Evolutionary conservation across 2,888 invertebrate species (phyloP), one percentile per base, ranked within the genome.

Genomic region (Acrobasis repandana): DNA sequence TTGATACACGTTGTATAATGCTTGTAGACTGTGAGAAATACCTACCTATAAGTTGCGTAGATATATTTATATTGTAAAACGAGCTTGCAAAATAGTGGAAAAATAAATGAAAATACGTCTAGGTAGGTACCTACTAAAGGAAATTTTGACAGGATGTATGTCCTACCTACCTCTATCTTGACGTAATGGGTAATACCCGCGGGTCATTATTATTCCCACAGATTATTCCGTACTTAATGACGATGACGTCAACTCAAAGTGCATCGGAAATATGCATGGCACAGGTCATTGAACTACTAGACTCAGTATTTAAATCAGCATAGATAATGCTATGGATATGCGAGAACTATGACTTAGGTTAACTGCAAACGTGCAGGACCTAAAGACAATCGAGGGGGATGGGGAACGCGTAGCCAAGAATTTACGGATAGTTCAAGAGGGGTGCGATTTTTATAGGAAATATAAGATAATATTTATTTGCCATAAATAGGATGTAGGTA

Each of bases 141-240:
- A n/a, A 51, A 38, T 11, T 60, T 56, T 58, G 47, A 54, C 38
- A 61, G 63, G 63, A 62, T 58, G 60, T 62, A 57, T 59, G 56
- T 60, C 36, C 61, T 6, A 20, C 9, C 18, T 20, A 14, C 9
- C 0, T 18, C 43, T 20, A 28, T 38, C 36, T 9, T 38, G 11
- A 18, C 18, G 34, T 51, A 38, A 10, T 38, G 54, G 60, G 52
- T 60, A 59, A 51, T 38, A 46, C 60, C 60, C 52, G 33, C 81
- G 81, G 82, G 83, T 83, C 68, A 63, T 83, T 75, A 66, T 66
- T 70, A 81, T n/a, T n/a, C n/a, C n/a, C n/a, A n/a, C n/a, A n/a
- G n/a, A n/a, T n/a, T n/a, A n/a, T 79, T 79, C 75, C 71, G 70
- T 70, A 73, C 67, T 68, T 71, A 72, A 67, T 72, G 65, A 67